Conservation (phyloP, 2,113 vertebrate species). For the Myotis yumanensis region DNA sequence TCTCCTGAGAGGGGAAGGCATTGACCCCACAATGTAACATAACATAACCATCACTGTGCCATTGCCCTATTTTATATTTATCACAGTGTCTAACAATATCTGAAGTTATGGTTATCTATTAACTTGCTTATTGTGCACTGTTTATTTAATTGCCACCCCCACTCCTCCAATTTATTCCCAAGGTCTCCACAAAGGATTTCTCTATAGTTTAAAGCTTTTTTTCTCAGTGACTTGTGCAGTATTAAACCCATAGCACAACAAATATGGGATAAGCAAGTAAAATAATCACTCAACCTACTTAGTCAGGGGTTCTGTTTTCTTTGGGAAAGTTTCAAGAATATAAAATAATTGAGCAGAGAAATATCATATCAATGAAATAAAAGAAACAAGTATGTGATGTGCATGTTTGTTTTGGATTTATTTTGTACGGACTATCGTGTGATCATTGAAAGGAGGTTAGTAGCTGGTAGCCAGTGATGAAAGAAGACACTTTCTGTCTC, state of each 20-base stretch:
- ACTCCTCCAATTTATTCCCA: too few species aligned
- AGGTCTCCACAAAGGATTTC: background rate
- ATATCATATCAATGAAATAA: background rate
- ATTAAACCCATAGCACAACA: background rate
- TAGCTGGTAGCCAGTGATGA: background rate
- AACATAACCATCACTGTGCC: accelerated
- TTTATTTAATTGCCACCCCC: too few species aligned
- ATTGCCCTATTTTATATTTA: accelerated
- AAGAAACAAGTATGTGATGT: background rate
- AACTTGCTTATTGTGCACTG: accelerated
- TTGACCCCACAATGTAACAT: accelerated
- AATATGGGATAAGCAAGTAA: background rate
- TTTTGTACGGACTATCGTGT: accelerated
- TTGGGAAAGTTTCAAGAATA: background rate
- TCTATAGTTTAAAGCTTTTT: background rate
- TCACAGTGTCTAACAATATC: accelerated
- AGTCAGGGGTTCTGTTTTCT: background rate
- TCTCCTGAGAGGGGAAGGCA: too few species aligned
- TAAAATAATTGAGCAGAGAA: background rate
- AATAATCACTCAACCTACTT: background rate
- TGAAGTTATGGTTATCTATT: accelerated
- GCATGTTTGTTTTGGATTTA: background rate
- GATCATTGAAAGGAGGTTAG: background rate
- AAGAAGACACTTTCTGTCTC: background rate
- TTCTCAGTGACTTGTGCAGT: accelerated